A percentile compares a stretch with the other conserved stretches of the same genome.
phyloP scores from a whole-genome alignment of 2,888 invertebrate genomes.

The Pilophorus perplexus region DNA sequence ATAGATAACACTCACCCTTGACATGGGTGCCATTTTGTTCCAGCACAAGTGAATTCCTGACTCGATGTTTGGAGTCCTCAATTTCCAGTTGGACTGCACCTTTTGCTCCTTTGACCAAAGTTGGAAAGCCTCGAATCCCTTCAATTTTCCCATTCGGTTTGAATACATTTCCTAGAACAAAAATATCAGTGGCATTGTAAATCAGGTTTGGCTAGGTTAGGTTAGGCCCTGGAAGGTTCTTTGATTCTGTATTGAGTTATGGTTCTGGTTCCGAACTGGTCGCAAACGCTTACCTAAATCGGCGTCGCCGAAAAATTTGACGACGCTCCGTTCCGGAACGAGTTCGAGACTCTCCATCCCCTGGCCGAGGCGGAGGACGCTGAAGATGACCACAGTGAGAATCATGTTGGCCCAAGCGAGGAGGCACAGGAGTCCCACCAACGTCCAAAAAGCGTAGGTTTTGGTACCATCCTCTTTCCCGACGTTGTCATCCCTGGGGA shows the following conservation, averaged over 20 bases:
- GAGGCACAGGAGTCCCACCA: conserved; percentile 67
- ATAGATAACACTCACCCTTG: too few species aligned
- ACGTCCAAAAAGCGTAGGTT: conserved; percentile 64
- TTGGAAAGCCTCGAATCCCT: conserved; percentile 54
- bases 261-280: too few species aligned
- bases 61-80: conserved; percentile 50
- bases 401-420: conserved; percentile 74
- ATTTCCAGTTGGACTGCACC: conserved; percentile 52
- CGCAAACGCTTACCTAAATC: conserved; percentile 75
- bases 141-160: conserved; percentile 68
- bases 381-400: conserved; percentile 75
- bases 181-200: too few species aligned
- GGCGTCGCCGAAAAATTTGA: conserved; percentile 75
- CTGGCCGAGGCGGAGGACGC: conserved; percentile 67
- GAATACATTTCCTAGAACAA: conserved; percentile 56
- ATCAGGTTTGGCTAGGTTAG: too few species aligned
- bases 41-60: conserved; percentile 56
- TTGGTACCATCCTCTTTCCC: conserved; percentile 39
- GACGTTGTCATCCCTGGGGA: conserved; percentile 15
- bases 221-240: too few species aligned
- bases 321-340: conserved; percentile 66
- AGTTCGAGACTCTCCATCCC: conserved; percentile 85
- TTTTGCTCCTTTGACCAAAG: conserved; percentile 53
- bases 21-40: conserved; percentile 67
- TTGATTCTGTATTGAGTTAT: too few species aligned